Conservation (phyloP, 2,797 vertebrate species). For the Pseudomugil tenellus region DNA sequence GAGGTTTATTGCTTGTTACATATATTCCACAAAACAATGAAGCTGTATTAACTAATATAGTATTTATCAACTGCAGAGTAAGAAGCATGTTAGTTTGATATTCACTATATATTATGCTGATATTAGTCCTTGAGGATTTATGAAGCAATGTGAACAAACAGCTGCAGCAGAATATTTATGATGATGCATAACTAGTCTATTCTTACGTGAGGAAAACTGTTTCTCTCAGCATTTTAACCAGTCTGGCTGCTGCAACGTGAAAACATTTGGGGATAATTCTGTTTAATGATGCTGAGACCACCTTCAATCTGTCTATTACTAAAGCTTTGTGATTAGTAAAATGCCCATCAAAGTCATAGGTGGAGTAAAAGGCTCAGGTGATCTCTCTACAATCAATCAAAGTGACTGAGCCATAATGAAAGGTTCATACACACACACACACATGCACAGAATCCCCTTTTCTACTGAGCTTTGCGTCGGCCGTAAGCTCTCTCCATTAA, state of each 20-base stretch:
- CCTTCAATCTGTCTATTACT: constrained; percentile 60
- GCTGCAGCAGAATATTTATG: constrained; percentile 57
- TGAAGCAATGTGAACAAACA: constrained; percentile 37
- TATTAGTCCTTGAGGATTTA: constrained; percentile 37
- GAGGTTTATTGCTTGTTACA: too few species aligned
- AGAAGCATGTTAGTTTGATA: not conserved
- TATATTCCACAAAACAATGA: too few species aligned
- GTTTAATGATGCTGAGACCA: constrained; percentile 34
- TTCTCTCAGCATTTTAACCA: constrained; percentile 48
- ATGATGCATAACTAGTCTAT: constrained; percentile 39
- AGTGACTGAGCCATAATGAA: constrained; percentile 45
- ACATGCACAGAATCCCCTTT: constrained; percentile 10
- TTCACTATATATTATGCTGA: constrained; percentile 14
- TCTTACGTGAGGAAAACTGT: constrained; percentile 43
- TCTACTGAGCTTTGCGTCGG: constrained; percentile 45
- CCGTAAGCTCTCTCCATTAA: constrained; percentile 72
- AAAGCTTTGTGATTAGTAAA: constrained; percentile 59
- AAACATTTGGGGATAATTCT: constrained; percentile 39
- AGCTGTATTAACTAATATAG: not conserved
- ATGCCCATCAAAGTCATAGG: constrained; percentile 54
- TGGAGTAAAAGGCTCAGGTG: constrained; percentile 64
- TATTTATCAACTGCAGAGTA: not conserved
- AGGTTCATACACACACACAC: constrained; percentile 6
- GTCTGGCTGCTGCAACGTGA: constrained; percentile 8
- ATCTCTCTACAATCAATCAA: constrained; percentile 64